phyloP scores from a whole-genome alignment of 1,140 invertebrate genomes.

The Uloborus diversus region DNA sequence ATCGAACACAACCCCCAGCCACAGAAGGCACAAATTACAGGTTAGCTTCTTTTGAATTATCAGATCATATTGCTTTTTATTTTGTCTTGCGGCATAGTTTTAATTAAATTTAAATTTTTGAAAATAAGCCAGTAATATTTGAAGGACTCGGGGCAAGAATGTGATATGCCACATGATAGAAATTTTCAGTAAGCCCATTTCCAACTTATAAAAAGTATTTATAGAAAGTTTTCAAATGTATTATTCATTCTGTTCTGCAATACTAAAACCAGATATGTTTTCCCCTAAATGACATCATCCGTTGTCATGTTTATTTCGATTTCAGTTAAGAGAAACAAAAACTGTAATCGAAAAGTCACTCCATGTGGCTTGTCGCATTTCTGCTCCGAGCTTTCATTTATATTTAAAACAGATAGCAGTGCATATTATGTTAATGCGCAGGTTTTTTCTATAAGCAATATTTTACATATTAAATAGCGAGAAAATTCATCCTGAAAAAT shows the following conservation, averaged over 20 bases:
- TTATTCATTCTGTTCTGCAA: background rate
- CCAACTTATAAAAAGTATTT: too few species aligned
- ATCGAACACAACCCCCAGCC: constrained; percentile 1
- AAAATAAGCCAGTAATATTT: background rate
- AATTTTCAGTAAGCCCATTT: too few species aligned
- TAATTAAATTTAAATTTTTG: background rate
- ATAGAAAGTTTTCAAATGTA: background rate
- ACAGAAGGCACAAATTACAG: constrained; percentile 16
- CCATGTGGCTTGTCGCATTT: too few species aligned
- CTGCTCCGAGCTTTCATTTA: too few species aligned
- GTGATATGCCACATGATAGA: too few species aligned
- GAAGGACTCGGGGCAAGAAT: too few species aligned
- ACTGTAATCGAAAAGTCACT: too few species aligned
- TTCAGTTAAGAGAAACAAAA: background rate
- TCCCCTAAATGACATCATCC: background rate
- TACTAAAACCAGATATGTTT: too few species aligned
- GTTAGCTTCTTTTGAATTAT: background rate
- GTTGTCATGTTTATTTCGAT: background rate
- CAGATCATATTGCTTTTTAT: background rate
- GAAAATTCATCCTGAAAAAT: too few species aligned
- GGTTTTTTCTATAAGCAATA: too few species aligned
- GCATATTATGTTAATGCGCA: too few species aligned
- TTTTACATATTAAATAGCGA: too few species aligned
- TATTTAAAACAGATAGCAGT: background rate
- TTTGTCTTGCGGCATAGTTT: background rate